These are phyloP conservation scores for Meriones unguiculatus DNA, from an alignment of 2,113 vertebrate species.

Conservation along the genomic window DNA sequence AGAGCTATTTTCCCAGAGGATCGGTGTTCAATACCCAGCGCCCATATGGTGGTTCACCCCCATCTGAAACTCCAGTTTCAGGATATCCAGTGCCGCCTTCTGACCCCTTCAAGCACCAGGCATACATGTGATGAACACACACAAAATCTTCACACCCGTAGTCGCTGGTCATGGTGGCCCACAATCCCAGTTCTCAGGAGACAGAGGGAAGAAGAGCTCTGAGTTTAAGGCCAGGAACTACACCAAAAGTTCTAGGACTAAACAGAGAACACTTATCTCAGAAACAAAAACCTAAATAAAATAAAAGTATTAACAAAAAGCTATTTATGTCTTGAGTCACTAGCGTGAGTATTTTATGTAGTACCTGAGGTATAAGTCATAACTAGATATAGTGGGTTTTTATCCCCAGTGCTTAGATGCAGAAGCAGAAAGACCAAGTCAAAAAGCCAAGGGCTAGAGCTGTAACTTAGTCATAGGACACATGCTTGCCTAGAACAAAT, in stretches of 20 bases:
- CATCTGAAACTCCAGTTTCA: background rate
- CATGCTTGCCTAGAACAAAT: background rate
- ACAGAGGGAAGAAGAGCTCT: background rate
- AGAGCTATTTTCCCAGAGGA: background rate
- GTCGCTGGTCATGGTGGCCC: background rate
- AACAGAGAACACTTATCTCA: background rate
- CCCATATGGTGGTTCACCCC: background rate
- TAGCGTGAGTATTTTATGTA: background rate
- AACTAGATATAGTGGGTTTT: background rate
- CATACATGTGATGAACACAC: background rate
- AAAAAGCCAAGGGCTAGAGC: background rate
- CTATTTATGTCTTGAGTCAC: constrained; percentile 16
- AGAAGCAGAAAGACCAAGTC: background rate
- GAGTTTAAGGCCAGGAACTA: background rate
- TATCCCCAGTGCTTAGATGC: background rate
- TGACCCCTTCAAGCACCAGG: background rate
- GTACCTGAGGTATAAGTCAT: constrained; percentile 9
- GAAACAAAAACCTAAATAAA: background rate
- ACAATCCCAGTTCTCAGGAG: background rate
- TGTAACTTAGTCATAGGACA: background rate
- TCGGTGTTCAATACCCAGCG: background rate
- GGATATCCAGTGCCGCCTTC: background rate
- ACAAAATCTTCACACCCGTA: background rate
- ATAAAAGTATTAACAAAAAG: background rate
- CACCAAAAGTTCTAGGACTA: background rate